Evolutionary conservation across 2,888 invertebrate species (phyloP).

Genomic region (Hypsopygia costalis): DNA sequence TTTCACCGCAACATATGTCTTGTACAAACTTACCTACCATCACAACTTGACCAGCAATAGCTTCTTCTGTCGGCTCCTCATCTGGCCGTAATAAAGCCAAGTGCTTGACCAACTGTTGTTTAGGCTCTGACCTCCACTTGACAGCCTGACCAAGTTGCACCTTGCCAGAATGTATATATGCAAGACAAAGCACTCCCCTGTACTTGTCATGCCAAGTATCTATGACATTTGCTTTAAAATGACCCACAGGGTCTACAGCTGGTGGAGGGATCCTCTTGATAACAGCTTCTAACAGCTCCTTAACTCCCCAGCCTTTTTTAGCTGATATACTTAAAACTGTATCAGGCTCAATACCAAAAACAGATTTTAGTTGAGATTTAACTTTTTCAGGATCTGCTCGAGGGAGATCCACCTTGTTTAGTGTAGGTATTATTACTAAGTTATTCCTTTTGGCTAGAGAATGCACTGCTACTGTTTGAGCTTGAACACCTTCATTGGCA

Average conservation of each 20-base stretch:
- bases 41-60: constrained; percentile 96
- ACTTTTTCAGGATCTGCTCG: constrained; percentile 93
- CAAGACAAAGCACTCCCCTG: constrained; percentile 88
- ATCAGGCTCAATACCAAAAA: constrained; percentile 90
- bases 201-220: constrained; percentile 97
- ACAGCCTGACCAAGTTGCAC: constrained; percentile 88
- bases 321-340: constrained; percentile 94
- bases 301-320: constrained; percentile 92
- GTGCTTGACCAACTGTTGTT: constrained; percentile 88
- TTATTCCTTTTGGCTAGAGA: constrained; percentile 92
- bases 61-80: constrained; percentile 82
- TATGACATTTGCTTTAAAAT: constrained; percentile 91
- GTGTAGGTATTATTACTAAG: constrained; percentile 91
- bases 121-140: constrained; percentile 84
- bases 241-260: constrained; percentile 72
- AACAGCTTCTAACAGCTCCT: constrained; percentile 87
- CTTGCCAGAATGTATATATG: constrained; percentile 89
- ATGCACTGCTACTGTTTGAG: constrained; percentile 98
- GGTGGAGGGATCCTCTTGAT: constrained; percentile 90
- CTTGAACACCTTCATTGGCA: constrained; percentile 97
- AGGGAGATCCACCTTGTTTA: constrained; percentile 98
- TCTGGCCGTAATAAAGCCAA: constrained; percentile 90
- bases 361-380: constrained; percentile 85
- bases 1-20: too few relatives aligned
- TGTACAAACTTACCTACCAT: constrained; percentile 83